These are phyloP conservation scores for Pycnomerus fuliginosus DNA, from an alignment of 2,888 invertebrate genomes.

Conservation along the genomic window DNA sequence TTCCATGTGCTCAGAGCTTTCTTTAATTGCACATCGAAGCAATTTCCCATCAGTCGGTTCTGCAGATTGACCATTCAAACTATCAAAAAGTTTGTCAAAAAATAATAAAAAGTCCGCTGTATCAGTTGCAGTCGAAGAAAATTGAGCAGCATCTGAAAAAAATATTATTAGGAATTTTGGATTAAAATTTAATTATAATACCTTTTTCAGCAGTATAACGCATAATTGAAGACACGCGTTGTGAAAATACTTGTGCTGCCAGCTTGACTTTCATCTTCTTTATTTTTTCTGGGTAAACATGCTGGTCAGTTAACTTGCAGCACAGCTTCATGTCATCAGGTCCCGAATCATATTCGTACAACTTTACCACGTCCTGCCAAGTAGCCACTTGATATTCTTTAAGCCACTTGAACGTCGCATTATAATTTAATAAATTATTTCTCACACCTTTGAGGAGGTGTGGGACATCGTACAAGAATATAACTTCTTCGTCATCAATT, in stretches of 20 bases:
- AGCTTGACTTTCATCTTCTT: too few species aligned
- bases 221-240: too few species aligned
- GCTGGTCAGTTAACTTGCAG: neutral
- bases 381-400: neutral
- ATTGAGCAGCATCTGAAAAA: neutral
- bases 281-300: too few species aligned
- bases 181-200: neutral
- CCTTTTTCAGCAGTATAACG: neutral
- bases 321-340: neutral
- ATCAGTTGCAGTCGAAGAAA: neutral
- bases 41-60: neutral
- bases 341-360: too few species aligned
- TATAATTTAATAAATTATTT: neutral
- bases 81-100: neutral
- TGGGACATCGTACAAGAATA: neutral
- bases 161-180: neutral
- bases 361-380: neutral
- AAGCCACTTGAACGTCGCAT: neutral
- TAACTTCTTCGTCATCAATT: neutral
- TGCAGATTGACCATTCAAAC: neutral
- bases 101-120: neutral
- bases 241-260: too few species aligned
- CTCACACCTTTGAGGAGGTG: neutral
- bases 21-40: neutral
- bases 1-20: neutral